Percentiles rank a stretch among this genome's conserved stretches.
Conservation (phyloP, 2,113 vertebrate species). For the Oncorhynchus gorbuscha region DNA sequence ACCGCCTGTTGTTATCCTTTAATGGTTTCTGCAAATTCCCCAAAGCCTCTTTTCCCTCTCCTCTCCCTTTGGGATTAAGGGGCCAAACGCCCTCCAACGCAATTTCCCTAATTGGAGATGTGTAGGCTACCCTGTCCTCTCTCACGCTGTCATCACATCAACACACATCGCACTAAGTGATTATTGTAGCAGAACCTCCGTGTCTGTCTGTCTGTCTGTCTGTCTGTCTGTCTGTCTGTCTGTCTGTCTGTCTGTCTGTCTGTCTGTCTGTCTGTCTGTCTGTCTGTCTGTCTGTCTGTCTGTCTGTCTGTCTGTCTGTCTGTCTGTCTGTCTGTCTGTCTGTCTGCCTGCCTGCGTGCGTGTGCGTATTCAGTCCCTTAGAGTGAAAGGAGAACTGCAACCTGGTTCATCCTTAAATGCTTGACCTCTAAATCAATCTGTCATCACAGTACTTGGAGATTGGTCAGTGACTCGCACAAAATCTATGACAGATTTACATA, state of each 20-base stretch:
- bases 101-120: constrained; percentile 62
- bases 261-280: too few relatives aligned
- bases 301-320: too few relatives aligned
- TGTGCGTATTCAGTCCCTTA: constrained; percentile 9
- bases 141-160: constrained; percentile 58
- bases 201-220: too few relatives aligned
- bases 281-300: too few relatives aligned
- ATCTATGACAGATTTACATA: constrained; percentile 23
- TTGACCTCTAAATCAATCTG: constrained; percentile 26
- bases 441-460: constrained; percentile 22
- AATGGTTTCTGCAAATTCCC: constrained; percentile 13
- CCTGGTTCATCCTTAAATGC: constrained; percentile 7
- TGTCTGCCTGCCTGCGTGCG: not conserved
- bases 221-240: too few relatives aligned
- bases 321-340: too few relatives aligned
- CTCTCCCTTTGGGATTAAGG: constrained; percentile 43
- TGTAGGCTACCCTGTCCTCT: constrained; percentile 11
- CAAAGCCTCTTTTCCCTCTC: constrained; percentile 38
- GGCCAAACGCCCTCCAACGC: constrained; percentile 27
- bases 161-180: constrained; percentile 51
- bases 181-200: constrained; percentile 43
- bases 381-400: constrained; percentile 23
- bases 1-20: constrained; percentile 39
- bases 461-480: constrained; percentile 7
- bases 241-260: too few relatives aligned